Evolutionary conservation across 2,113 vertebrate species (phyloP), one percentile per base, ranked within the genome.

Genomic region (Gopherus flavomarginatus): DNA sequence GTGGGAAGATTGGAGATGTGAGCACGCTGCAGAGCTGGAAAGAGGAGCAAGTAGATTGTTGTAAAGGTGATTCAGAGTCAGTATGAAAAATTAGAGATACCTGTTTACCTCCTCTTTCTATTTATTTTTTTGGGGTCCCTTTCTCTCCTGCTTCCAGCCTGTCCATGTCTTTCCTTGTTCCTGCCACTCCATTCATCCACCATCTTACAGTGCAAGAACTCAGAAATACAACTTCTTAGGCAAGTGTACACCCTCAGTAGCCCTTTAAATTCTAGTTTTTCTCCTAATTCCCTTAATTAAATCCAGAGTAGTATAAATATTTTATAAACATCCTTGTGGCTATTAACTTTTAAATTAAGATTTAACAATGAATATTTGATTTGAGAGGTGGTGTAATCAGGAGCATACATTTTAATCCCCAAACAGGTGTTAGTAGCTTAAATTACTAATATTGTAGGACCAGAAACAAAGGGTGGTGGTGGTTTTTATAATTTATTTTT

Each of bases 311-410:
- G 85, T 88, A 87, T 72, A 57, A 81, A 85, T 93, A 72, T 77
- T 94, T 49, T 31, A 29, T 93, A 90, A 93, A 89, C 5, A 52
- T 56, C 54, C 79, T 83, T 83, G 78, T 88, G 65, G 31, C 84
- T 52, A 44, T 80, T 79, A 69, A 4, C 31, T 53, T 90, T 85
- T 78, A 78, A 92, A 84, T 92, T 88, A 31, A 78, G 75, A 92
- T n/a, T 53, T 86, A 96, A 85, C 56, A 90, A 85, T 79, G 82
- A 92, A 90, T 85, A 87, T 57, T 89, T 94, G 13, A 80, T 96
- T 83, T 93, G 85, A 53, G 86, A 62, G 29, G 29, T 12, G 87
- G 8, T 93, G 52, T 42, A 92, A 44, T 57, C 69, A 35, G 90
- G 50, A 72, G 24, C 38, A 29, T 56, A 35, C 49, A 54, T 86